These are phyloP conservation scores for Myripristis jacobus DNA, from an alignment of 2,797 vertebrate species.

Conservation along the genomic window DNA sequence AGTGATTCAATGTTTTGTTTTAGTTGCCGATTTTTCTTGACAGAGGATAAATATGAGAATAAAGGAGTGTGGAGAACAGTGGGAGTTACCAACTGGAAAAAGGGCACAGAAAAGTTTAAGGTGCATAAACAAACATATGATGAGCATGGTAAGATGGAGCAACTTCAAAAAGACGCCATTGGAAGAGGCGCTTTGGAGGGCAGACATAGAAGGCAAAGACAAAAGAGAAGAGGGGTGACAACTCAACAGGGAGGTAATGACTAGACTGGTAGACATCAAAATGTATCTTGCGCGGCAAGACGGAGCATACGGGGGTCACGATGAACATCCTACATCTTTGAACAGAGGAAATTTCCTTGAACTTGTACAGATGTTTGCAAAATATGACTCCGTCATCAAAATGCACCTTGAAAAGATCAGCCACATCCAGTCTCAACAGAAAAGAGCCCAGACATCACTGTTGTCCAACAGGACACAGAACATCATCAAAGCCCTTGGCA, in stretches of 20 bases:
- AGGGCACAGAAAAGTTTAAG: neutral
- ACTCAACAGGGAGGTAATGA: conserved; percentile 16
- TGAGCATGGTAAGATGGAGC: conserved; percentile 20
- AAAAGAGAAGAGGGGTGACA: conserved; percentile 1
- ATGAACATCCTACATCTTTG: conserved; percentile 2
- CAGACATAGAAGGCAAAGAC: conserved; percentile 4
- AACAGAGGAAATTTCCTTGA: conserved; percentile 21
- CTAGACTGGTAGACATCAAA: conserved; percentile 8
- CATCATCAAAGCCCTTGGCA: conserved; percentile 7
- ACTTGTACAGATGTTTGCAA: conserved; percentile 6
- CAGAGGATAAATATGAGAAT: neutral
- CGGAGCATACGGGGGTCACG: conserved; percentile 5
- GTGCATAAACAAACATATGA: conserved; percentile 9
- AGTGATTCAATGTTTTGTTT: conserved; percentile 1
- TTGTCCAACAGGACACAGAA: conserved; percentile 18
- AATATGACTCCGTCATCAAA: conserved; percentile 31
- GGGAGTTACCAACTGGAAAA: conserved; percentile 8
- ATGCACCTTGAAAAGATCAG: conserved; percentile 5
- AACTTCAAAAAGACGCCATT: conserved; percentile 24
- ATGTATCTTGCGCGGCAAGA: conserved; percentile 7
- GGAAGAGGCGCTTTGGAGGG: conserved; percentile 1
- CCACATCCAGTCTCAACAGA: neutral
- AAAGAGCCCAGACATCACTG: conserved; percentile 4
- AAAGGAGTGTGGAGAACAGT: neutral
- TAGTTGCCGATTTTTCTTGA: neutral